Evolutionary conservation across 2,113 vertebrate species (phyloP).

Genomic region (Erythrolamprus reginae): DNA sequence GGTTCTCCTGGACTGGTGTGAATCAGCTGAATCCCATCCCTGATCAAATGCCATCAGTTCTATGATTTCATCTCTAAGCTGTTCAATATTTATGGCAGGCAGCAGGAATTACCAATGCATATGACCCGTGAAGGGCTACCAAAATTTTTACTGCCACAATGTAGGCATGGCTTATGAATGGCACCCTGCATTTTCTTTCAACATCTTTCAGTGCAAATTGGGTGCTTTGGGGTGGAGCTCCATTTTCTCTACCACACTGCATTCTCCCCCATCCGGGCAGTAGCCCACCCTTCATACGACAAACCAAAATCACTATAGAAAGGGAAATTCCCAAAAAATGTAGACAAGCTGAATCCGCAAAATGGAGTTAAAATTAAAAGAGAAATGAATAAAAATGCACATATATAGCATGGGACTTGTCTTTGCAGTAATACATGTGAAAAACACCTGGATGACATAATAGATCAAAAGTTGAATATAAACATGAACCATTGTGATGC

Average conservation of each 20-base stretch:
- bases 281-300: too few species aligned
- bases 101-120: neutral
- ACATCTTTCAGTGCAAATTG: too few species aligned
- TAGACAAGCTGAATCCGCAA: neutral
- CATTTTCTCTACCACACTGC: too few species aligned
- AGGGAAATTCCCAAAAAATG: neutral
- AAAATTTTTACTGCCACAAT: too few species aligned
- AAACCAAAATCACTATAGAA: neutral
- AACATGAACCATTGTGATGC: neutral
- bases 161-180: too few species aligned
- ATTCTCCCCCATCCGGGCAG: too few species aligned
- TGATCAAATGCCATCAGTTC: neutral
- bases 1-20: too few species aligned
- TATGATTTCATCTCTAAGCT: neutral
- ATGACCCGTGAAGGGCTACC: too few species aligned
- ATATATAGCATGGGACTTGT: neutral
- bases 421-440: neutral
- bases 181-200: too few species aligned
- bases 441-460: neutral
- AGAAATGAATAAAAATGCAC: neutral
- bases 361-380: neutral
- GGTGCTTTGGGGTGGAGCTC: too few species aligned
- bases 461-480: neutral
- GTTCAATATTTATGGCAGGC: neutral
- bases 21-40: too few species aligned